Evolutionary conservation across 1,140 invertebrate genomes (phyloP), one percentile per base, ranked within the genome.

Genomic region (Heliconius nattereri): DNA sequence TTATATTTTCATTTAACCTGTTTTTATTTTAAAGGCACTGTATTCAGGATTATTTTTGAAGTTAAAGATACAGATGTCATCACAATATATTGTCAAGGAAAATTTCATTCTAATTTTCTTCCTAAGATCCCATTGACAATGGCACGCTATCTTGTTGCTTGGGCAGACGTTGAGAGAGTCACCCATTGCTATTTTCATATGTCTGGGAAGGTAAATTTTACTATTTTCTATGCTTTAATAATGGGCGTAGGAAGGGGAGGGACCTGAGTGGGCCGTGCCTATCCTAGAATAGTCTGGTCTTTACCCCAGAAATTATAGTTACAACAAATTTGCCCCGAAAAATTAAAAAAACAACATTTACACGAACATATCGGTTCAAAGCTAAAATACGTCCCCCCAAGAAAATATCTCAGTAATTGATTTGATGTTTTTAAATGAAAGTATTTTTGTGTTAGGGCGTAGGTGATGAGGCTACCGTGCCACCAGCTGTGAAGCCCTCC

Each of bases 81-180:
- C 71, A 94, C 92, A 1, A 93, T 94, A 74, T 94, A 94, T 83
- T 94, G 92, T 78, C 92, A 94, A 80, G 92, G 91, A 26, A 94
- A 94, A 79, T 93, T 93, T 75, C 91, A 94, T 76, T 92, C 89
- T 7, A 93, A 93, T 79, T 94, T 94, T 77, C 81, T 93, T 79
- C 91, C 91, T 1, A 94, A 94, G 84, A 93, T 93, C 1, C 91
- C 91, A 0, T 75, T 94, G 3, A 86, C 79, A 2, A 93, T 94
- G 91, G 92, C 92, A 2, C 79, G 84, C 26, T 94, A 88, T 54
- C 83, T 94, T 20, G 92, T 94, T 13, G 92, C 92, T 3, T 94
- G 91, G 92, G 92, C 91, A 0, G 92, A 94, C 37, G 87, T 93
- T 1, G 91, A 93, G 20, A 81, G 88, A 32, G 80, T 94, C 7